These are phyloP conservation scores for Sialia sialis DNA, from an alignment of 2,113 vertebrate species.

Conservation along the genomic window DNA sequence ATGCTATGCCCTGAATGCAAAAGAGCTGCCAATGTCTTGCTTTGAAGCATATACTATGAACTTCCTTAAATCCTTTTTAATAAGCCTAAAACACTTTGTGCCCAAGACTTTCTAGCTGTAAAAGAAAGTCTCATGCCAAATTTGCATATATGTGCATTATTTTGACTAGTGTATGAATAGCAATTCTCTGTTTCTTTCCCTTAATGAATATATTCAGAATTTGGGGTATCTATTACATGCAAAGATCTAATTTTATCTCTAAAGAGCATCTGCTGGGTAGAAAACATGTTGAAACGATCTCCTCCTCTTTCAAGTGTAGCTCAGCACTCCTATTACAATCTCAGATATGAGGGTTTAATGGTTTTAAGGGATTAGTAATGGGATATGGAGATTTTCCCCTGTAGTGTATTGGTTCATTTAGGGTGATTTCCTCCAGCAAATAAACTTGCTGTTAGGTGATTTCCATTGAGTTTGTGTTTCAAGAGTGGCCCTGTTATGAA, in stretches of 20 bases:
- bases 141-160: not conserved
- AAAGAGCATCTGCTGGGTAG: not conserved
- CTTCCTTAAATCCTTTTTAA: not conserved
- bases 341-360: not conserved
- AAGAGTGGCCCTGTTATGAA: not conserved
- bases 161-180: not conserved
- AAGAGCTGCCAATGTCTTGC: not conserved
- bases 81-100: not conserved
- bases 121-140: not conserved
- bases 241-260: not conserved
- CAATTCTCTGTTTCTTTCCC: not conserved
- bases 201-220: not conserved
- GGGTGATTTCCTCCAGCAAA: not conserved
- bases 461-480: not conserved
- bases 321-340: not conserved
- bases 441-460: not conserved
- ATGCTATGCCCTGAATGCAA: not conserved
- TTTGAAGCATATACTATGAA: not conserved
- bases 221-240: not conserved
- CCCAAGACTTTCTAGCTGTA: not conserved
- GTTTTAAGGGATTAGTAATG: constrained; percentile 21
- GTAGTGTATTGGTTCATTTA: not conserved
- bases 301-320: not conserved
- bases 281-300: not conserved
- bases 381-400: not conserved